These are phyloP conservation scores for Laticauda colubrina DNA, from an alignment of 2,113 vertebrate species.

Conservation along the genomic window DNA sequence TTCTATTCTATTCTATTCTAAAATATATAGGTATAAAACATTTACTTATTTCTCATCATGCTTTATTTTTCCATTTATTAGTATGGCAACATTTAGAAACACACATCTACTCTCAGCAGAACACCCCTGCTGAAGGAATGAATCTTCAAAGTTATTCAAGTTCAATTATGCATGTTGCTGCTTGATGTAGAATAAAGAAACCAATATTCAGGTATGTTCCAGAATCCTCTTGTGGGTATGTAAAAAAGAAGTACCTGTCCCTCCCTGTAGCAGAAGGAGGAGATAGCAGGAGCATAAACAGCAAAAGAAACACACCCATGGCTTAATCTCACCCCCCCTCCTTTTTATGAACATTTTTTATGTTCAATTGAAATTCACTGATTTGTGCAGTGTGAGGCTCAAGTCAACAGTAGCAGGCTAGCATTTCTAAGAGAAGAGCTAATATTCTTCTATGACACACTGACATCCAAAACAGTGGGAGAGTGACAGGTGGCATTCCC, in stretches of 20 bases:
- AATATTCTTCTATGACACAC: constrained; percentile 33
- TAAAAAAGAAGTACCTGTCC: neutral
- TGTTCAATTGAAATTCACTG: constrained; percentile 36
- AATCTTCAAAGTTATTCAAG: neutral
- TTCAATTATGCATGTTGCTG: neutral
- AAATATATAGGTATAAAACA: too few species aligned
- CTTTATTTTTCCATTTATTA: neutral
- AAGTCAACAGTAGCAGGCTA: neutral
- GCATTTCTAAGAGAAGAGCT: constrained; percentile 20
- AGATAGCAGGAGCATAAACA: neutral
- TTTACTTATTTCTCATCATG: neutral
- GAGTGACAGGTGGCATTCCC: constrained; percentile 60
- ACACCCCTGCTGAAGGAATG: neutral
- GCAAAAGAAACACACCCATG: neutral
- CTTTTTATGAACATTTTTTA: neutral
- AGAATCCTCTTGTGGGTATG: neutral
- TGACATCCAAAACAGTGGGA: constrained; percentile 44
- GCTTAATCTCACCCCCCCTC: neutral
- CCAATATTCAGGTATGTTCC: neutral
- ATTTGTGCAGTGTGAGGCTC: neutral
- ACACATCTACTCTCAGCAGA: neutral
- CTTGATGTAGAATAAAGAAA: neutral
- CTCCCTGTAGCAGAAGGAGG: neutral
- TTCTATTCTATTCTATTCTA: neutral
- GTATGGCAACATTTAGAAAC: neutral